These are phyloP conservation scores for Bubo blakistoni DNA, from an alignment of 2,113 vertebrate species.

Conservation along the genomic window DNA sequence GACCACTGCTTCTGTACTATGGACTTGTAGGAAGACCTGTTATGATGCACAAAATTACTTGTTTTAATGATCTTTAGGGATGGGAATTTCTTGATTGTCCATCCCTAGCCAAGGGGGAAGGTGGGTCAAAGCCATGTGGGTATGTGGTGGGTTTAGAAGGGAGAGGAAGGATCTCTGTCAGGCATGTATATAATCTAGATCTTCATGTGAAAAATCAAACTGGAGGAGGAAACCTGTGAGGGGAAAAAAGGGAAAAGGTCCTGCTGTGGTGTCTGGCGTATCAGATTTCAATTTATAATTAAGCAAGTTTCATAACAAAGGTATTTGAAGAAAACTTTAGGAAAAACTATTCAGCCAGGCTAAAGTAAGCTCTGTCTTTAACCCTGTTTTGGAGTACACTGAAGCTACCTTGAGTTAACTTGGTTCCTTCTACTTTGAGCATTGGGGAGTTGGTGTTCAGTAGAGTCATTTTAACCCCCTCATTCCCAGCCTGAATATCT, in stretches of 20 bases:
- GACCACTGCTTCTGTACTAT: neutral
- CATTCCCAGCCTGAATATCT: neutral
- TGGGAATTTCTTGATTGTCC: neutral
- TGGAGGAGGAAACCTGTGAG: neutral
- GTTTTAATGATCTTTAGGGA: neutral
- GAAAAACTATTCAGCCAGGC: neutral
- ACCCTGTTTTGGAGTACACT: neutral
- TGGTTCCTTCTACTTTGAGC: neutral
- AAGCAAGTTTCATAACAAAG: neutral
- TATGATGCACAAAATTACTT: fast-evolving
- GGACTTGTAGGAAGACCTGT: too few species aligned
- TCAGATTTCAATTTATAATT: neutral
- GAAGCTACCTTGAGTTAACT: neutral
- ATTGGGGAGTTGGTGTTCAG: neutral
- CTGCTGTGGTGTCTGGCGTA: fast-evolving
- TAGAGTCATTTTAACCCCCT: neutral
- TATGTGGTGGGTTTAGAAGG: neutral
- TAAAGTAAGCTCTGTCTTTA: neutral
- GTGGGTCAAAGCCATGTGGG: neutral
- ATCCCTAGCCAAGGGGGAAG: neutral
- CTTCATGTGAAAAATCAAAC: neutral
- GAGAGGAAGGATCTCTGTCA: neutral
- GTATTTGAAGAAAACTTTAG: neutral
- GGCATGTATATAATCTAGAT: neutral
- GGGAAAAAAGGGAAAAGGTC: neutral